These are phyloP conservation scores for Catharus ustulatus DNA, from an alignment of 2,797 vertebrate species.

Conservation along the genomic window DNA sequence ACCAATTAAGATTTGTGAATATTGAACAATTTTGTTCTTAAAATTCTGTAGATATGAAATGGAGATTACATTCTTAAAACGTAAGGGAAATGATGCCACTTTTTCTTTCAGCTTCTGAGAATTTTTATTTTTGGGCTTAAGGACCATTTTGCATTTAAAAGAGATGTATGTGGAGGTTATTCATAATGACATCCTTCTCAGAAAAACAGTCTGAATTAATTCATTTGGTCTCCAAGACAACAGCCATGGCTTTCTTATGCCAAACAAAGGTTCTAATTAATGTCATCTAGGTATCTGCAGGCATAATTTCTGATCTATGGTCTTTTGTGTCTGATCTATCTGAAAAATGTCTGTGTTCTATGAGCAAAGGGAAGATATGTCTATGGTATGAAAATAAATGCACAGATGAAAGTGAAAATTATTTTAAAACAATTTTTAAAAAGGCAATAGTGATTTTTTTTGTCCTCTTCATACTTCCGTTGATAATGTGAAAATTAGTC, in stretches of 20 bases:
- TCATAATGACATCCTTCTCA: not conserved
- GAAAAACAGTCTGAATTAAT: not conserved
- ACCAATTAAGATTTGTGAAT: not conserved
- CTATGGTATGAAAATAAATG: not conserved
- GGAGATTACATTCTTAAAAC: not conserved
- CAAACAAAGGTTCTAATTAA: not conserved
- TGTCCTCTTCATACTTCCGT: not conserved
- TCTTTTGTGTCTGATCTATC: not conserved
- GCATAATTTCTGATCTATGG: not conserved
- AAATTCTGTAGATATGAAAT: not conserved
- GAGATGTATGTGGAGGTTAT: not conserved
- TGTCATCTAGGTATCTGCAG: not conserved
- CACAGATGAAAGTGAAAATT: not conserved
- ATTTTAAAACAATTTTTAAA: not conserved
- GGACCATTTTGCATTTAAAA: slow-evolving; percentile 3
- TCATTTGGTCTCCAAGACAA: not conserved
- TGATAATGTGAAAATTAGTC: not conserved
- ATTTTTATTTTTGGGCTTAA: not conserved
- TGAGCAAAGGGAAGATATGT: not conserved
- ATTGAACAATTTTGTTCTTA: not conserved
- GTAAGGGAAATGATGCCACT: not conserved
- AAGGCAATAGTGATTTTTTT: not conserved
- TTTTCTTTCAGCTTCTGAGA: not conserved
- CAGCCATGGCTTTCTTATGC: not conserved
- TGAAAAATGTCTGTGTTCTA: not conserved